These are phyloP conservation scores for Poliocrania exsul DNA, from an alignment of 2,797 vertebrate species.

Conservation along the genomic window DNA sequence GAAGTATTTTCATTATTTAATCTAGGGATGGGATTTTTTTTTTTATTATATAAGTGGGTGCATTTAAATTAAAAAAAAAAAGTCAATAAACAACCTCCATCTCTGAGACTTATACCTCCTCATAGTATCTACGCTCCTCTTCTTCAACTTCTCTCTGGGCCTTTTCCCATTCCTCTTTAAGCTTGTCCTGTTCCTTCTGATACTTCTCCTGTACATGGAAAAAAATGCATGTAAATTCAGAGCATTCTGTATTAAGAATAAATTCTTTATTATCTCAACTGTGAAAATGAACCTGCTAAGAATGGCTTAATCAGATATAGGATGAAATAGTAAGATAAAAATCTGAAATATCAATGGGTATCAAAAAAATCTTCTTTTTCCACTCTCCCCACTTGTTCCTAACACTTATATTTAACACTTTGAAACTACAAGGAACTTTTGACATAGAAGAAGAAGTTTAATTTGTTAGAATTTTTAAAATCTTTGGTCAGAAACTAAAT, in stretches of 20 bases:
- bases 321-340: neutral
- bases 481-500: neutral
- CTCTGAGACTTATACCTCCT: constrained; percentile 84
- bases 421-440: neutral
- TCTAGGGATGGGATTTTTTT: neutral
- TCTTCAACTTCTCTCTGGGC: constrained; percentile 96
- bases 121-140: constrained; percentile 92
- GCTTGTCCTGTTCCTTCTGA: constrained; percentile 91
- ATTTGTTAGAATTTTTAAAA: neutral
- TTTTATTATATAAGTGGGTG: neutral
- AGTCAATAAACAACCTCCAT: neutral
- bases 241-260: neutral
- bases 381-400: neutral
- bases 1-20: neutral
- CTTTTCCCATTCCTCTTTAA: constrained; percentile 96
- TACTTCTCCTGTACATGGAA: constrained; percentile 88
- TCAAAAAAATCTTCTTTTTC: neutral
- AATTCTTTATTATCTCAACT: neutral
- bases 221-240: neutral
- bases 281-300: neutral
- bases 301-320: neutral
- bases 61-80: neutral
- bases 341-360: neutral
- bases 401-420: neutral
- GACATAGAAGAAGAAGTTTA: neutral